Conservation (phyloP, 2,888 invertebrate genomes). For the Aporophyla nigra region DNA sequence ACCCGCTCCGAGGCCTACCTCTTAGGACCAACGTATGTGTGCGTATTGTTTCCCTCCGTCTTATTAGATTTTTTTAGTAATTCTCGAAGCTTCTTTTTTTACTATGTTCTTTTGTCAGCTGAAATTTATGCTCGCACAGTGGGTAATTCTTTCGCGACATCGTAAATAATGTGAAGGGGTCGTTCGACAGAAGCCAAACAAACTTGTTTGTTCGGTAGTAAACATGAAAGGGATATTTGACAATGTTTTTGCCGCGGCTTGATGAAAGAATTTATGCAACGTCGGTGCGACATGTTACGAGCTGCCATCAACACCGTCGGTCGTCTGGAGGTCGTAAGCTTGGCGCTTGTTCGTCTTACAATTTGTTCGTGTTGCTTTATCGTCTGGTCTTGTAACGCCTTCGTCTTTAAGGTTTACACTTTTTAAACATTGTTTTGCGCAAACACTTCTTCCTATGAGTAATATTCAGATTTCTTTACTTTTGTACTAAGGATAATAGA, state of each 20-base stretch:
- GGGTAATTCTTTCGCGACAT: conserved; percentile 53
- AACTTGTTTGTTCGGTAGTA: conserved; percentile 63
- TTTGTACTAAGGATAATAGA: neutral
- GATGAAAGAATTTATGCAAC: conserved; percentile 65
- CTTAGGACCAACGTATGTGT: conserved; percentile 29
- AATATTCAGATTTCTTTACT: neutral
- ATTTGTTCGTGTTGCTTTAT: conserved; percentile 41
- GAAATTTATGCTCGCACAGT: conserved; percentile 48
- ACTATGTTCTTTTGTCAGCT: conserved; percentile 41
- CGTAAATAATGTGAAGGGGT: conserved; percentile 60
- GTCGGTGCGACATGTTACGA: conserved; percentile 56
- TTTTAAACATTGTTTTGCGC: neutral
- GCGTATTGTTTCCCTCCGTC: conserved; percentile 42
- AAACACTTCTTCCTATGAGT: no score
- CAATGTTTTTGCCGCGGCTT: conserved; percentile 51
- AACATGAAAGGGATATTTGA: conserved; percentile 61
- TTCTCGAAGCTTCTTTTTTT: conserved; percentile 31
- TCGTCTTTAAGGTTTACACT: conserved; percentile 11
- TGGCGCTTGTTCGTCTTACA: conserved; percentile 7
- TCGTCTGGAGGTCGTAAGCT: conserved; percentile 20
- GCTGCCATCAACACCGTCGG: conserved; percentile 50
- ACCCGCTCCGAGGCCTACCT: conserved; percentile 38
- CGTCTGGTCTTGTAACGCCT: conserved; percentile 9
- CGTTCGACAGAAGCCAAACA: conserved; percentile 58
- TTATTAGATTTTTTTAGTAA: conserved; percentile 54